Base-by-base conservation (phyloP, 2,113 vertebrate species). In the Colistium nudipinnis region DNA sequence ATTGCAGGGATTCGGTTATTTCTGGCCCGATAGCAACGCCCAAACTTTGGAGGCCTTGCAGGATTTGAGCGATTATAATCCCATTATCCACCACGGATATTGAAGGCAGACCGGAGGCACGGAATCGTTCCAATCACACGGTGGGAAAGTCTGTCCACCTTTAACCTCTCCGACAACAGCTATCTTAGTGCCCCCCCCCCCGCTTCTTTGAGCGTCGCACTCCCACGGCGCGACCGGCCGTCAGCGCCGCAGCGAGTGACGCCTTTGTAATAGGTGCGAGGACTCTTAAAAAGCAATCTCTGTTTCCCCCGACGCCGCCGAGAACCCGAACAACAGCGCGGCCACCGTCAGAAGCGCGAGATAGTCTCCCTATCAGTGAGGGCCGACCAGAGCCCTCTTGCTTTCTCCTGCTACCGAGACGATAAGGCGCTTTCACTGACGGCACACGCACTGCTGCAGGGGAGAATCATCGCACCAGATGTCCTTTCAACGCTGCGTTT, bases 281-380 rank as follows among this genome's bases (percentile, higher is more conserved):
- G 33, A 43, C 74, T 81, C 63, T 85, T 83, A n/a, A 65, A 78
- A 76, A 31, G 70, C 70, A 84, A 76, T 80, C 75, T 76, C 62
- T 49, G 31, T 62, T 45, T 4, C 30, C 65, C 3, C 65, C 3
- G 49, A 65, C 55, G 20, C 72, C 49, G 52, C 48, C 25, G 12
- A 70, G 66, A 79, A 61, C 65, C 30, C 68, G 48, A 73, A 81
- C 61, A 85, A 71, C 22, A 82, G 70, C 80, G 24, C 22, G 0
- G 52, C 41, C 73, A 20, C 52, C 11, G 17, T 62, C 45, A 66
- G 48, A 59, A 19, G 45, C 55, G 17, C 7, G 48, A 73, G 47
- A 80, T 62, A 14, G 68, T 62, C 71, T 57, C 44, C 20, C n/a
- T 74, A 63, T 87, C 74, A 38, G 52, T 45, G 0, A 4, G 20